Base-by-base conservation (phyloP, 2,113 vertebrate species). In the Anser cygnoides region DNA sequence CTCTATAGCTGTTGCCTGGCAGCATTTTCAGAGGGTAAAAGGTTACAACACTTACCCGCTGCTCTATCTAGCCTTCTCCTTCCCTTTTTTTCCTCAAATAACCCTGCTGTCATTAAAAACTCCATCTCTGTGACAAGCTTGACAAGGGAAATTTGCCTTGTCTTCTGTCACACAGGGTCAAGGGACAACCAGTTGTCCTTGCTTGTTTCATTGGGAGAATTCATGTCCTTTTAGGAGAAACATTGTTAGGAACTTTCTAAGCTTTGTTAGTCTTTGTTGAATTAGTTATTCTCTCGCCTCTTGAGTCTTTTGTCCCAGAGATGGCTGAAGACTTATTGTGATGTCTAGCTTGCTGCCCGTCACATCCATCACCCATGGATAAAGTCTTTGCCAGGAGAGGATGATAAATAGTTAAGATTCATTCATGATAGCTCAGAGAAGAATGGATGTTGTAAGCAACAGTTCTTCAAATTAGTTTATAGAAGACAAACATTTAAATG, bases 81-180 rank as follows among this genome's bases (percentile, higher is more conserved):
- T 73, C 73, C 74, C 61, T 87, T 95, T 96, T 84, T 93, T 94
- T 92, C 84, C 87, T 87, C 26, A 12, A 84, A 92, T 72, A 95
- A 74, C 37, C n/a, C 41, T 58, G 35, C 29, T 87, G 62, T 76
- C 81, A 80, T 92, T 87, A 89, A 85, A 77, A 89, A 18, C 78
- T 55, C 71, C 55, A 33, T 76, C 66, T 92, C 62, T 43, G 41
- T 76, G 84, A 94, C 84, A 89, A 77, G 81, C 78, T 92, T 88
- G 87, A 91, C 92, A 96, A 80, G 41, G 49, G 50, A 94, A 94
- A 26, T 71, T 84, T 87, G 75, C 92, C 46, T 76, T 68, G 41
- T 90, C 68, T 91, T 81, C 62, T 54, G 49, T 65, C 49, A 83
- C 92, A 33, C 0, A 14, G 44, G 46, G 33, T 81, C 57, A 84